Evolutionary conservation across 2,797 vertebrate genomes (phyloP).

Genomic region (Sparus aurata): DNA sequence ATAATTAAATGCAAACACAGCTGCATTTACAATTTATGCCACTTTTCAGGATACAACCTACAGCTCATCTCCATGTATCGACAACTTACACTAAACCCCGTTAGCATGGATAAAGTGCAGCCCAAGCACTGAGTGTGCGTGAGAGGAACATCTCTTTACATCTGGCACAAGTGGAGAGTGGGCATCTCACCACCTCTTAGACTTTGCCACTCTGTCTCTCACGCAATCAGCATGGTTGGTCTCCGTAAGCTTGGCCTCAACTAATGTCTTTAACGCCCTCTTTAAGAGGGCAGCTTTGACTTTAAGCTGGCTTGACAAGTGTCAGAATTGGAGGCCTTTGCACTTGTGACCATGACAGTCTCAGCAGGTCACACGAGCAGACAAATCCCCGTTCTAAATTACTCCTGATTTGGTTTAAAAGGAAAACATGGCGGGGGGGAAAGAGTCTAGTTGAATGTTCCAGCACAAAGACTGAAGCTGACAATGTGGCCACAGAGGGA

Average conservation of each 20-base stretch:
- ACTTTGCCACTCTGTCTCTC: constrained; percentile 26
- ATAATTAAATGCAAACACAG: not conserved
- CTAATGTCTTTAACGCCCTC: constrained; percentile 69
- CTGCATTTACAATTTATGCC: not conserved
- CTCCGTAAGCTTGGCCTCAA: constrained; percentile 50
- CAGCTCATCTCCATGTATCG: not conserved
- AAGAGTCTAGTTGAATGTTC: constrained; percentile 2
- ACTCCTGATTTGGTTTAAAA: constrained; percentile 9
- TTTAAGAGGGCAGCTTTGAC: constrained; percentile 71
- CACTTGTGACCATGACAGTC: constrained; percentile 47
- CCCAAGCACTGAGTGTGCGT: not conserved
- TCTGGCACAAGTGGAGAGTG: not conserved
- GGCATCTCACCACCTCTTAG: constrained; percentile 32
- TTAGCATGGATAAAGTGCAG: not conserved
- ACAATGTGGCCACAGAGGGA: not conserved
- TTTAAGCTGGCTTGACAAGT: constrained; percentile 69
- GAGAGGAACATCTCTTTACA: constrained; percentile 7
- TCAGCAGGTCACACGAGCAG: constrained; percentile 32
- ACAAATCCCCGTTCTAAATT: constrained; percentile 39
- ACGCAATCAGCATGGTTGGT: constrained; percentile 33
- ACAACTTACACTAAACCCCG: not conserved
- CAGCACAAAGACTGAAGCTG: constrained; percentile 10
- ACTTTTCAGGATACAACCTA: not conserved
- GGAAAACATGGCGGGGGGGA: not conserved
- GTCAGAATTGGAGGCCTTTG: constrained; percentile 59